Evolutionary conservation across 2,888 invertebrate genomes (phyloP), one percentile per base, ranked within the genome.

Genomic region (Agrochola macilenta): DNA sequence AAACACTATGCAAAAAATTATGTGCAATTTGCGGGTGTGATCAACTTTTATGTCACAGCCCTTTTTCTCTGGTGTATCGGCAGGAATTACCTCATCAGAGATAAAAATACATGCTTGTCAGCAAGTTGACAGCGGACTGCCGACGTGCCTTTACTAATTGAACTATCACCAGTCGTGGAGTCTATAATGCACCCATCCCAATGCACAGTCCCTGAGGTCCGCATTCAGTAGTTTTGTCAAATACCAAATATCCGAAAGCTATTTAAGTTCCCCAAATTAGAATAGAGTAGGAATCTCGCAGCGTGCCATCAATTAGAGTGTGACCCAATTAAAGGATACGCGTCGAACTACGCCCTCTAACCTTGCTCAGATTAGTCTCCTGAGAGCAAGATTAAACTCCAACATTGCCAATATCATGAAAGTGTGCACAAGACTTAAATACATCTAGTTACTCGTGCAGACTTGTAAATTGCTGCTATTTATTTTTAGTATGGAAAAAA

Each of bases 261-360:
- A 86, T 84, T 77, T 78, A 85, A 72, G 76, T 83, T 83, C 17
- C 46, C 76, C 63, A 82, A 88, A 86, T 84, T 81, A 93, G 92
- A 91, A 92, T 91, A 89, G 89, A 88, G 89, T 84, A 86, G 81
- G 87, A 87, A 92, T 93, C 93, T 91, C 91, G 89, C 90, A 91
- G 91, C 92, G 91, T 91, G 90, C 90, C 92, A 93, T 95, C 95
- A 95, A 95, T 95, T 95, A 94, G 89, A 91, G 90, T 93, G 94
- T 93, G 95, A 96, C 95, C 96, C 95, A 96, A 96, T 95, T 96
- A 95, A 90, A 90, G 91, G 84, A 85, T 85, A 85, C 93, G 93
- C 93, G 92, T 91, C 91, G 92, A 93, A 93, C 95, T 95, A 94
- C 94, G 94, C 92, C 92, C 91, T 82, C 81, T 91, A 92, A 91